Conservation (phyloP, 2,113 vertebrate genomes). For the Neodon shergylaensis region DNA sequence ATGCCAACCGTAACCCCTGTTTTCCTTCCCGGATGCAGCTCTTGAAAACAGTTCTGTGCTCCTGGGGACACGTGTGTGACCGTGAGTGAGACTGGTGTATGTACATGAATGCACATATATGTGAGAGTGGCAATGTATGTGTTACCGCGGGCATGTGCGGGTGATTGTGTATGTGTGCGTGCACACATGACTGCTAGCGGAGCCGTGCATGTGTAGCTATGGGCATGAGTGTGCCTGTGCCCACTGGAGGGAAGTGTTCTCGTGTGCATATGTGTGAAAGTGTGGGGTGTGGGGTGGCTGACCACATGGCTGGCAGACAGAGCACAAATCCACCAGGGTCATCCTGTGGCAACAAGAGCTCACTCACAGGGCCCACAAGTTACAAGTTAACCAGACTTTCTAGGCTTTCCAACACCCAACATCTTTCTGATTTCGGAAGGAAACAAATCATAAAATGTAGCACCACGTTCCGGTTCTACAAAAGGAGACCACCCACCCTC, state of each 20-base stretch:
- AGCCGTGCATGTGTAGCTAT: not conserved
- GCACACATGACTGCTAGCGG: not conserved
- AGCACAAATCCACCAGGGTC: not conserved
- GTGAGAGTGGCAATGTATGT: no score
- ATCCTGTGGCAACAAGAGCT: not conserved
- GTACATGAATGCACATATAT: no score
- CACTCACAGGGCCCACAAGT: fast-evolving
- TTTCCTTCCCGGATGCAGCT: not conserved
- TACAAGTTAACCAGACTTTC: no score
- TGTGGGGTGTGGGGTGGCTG: not conserved
- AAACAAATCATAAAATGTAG: not conserved
- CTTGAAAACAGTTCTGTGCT: not conserved
- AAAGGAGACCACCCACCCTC: no score
- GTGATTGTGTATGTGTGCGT: not conserved
- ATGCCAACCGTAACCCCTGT: not conserved
- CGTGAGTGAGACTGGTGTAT: no score
- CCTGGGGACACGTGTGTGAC: not conserved
- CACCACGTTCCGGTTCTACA: not conserved
- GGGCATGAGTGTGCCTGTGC: not conserved
- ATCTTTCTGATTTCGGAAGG: not conserved
- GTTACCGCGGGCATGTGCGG: not conserved
- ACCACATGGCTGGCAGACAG: not conserved
- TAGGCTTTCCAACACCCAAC: not conserved
- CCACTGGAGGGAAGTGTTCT: not conserved
- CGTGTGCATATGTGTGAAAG: not conserved